Percentiles rank a stretch among this genome's conserved stretches.
phyloP scores from a whole-genome alignment of 2,797 vertebrate species.

The Pteropus rufus region DNA sequence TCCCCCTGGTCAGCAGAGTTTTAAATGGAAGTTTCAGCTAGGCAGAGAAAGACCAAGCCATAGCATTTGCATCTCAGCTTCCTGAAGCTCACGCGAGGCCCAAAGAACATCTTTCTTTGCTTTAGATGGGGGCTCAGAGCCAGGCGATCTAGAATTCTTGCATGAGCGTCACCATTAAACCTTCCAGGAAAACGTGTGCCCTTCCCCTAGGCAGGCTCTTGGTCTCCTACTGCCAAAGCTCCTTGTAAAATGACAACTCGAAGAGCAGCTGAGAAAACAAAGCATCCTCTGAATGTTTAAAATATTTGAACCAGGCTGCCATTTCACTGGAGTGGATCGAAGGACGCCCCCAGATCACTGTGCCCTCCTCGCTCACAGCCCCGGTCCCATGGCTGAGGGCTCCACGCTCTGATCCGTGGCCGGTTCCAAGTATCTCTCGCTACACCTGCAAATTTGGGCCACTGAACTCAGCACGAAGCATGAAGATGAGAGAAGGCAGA shows the following conservation, averaged over 20 bases:
- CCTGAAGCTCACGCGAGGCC: neutral
- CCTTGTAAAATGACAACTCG: neutral
- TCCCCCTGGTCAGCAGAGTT: neutral
- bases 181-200: neutral
- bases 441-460: neutral
- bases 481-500: neutral
- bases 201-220: neutral
- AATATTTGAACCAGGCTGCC: neutral
- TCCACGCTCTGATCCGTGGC: neutral
- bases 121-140: neutral
- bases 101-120: neutral
- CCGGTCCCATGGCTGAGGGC: accelerated
- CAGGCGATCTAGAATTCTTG: neutral
- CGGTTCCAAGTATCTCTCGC: neutral
- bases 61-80: neutral
- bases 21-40: neutral
- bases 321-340: neutral
- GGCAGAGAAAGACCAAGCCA: neutral
- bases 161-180: neutral
- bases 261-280: conserved; percentile 46
- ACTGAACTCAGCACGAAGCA: neutral
- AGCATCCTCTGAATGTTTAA: neutral
- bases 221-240: neutral
- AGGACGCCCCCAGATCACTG: neutral
- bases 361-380: accelerated